phyloP scores from a whole-genome alignment of 1,140 invertebrate species.

The Cherax destructor region DNA sequence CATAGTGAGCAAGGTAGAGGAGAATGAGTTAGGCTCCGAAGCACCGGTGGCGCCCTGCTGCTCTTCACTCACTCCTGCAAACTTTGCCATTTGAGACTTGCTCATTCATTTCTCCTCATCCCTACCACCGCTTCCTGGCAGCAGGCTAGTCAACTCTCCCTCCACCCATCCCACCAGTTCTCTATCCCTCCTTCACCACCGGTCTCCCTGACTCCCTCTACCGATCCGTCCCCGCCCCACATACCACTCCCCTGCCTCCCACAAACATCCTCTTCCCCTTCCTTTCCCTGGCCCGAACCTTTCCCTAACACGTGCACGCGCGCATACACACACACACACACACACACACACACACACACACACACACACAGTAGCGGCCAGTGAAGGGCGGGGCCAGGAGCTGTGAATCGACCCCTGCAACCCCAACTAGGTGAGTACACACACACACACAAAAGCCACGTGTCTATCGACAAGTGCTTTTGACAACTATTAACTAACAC shows the following conservation, averaged over 20 bases:
- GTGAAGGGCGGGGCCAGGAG: no score
- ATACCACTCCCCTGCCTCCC: neutral
- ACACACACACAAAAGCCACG: no score
- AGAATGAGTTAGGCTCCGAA: no score
- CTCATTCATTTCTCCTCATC: neutral
- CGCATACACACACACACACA: neutral
- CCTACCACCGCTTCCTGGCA: neutral
- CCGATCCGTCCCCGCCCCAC: neutral
- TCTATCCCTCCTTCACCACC: neutral
- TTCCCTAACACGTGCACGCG: no score
- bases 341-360: neutral
- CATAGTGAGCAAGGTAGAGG: no score
- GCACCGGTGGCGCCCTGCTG: neutral
- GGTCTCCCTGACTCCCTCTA: neutral
- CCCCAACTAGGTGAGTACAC: no score
- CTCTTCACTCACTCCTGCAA: neutral
- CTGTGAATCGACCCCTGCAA: no score
- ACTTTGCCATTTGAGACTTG: neutral
- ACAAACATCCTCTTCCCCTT: neutral
- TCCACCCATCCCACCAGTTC: neutral
- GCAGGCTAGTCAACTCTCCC: neutral
- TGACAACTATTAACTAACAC: no score
- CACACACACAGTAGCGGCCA: no score
- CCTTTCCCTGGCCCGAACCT: neutral
- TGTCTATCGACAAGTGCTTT: no score